A percentile compares a stretch with the other conserved stretches of the same genome.
phyloP scores from a whole-genome alignment of 2,888 invertebrate genomes.

The Thymelicus lineola region DNA sequence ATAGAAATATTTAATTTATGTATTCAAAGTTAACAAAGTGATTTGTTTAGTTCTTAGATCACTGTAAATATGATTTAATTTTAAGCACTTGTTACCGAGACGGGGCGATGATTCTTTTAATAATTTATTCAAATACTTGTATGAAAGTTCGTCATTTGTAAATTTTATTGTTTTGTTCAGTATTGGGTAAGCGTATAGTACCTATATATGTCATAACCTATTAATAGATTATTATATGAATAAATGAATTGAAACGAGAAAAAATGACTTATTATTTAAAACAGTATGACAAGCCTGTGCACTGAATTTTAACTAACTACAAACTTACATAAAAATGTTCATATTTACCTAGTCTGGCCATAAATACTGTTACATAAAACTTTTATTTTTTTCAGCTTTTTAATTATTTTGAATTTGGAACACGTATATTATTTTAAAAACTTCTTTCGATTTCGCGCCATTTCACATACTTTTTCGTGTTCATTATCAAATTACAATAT shows the following conservation, averaged over 20 bases:
- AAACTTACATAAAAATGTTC: no score
- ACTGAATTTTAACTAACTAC: no score
- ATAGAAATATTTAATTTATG: slow-evolving; percentile 22
- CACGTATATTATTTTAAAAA: no score
- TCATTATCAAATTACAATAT: no score
- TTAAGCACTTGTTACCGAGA: slow-evolving; percentile 71
- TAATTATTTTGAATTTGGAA: no score
- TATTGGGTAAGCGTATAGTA: slow-evolving; percentile 80
- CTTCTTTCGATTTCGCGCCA: no score
- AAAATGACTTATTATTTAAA: slow-evolving; percentile 14
- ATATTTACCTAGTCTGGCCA: no score
- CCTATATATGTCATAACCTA: slow-evolving; percentile 62
- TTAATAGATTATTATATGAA: slow-evolving; percentile 73
- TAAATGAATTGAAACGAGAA: slow-evolving; percentile 54
- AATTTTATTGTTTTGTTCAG: slow-evolving; percentile 83
- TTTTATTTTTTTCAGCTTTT: no score
- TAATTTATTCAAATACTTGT: slow-evolving; percentile 62
- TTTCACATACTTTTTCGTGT: no score
- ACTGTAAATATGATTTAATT: slow-evolving; percentile 76
- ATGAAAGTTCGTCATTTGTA: slow-evolving; percentile 72
- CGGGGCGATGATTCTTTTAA: slow-evolving; percentile 51
- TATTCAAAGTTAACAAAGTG: slow-evolving; percentile 17
- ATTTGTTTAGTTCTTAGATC: slow-evolving; percentile 48
- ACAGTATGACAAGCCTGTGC: no score
- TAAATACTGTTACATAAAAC: no score